These are phyloP conservation scores for Simalia tracyae DNA, from an alignment of 2,797 vertebrate genomes.

Conservation along the genomic window DNA sequence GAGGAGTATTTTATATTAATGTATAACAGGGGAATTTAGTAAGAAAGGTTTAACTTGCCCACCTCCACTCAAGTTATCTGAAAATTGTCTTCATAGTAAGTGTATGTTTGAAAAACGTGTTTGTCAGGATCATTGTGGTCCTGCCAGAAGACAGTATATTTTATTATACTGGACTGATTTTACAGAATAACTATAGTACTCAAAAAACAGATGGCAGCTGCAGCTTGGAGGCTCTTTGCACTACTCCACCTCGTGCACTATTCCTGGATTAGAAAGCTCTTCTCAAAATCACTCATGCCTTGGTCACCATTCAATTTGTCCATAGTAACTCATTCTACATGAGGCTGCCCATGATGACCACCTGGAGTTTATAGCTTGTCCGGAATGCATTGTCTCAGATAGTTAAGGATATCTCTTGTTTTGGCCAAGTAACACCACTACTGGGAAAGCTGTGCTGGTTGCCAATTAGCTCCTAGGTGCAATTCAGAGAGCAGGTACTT, in stretches of 20 bases:
- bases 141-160: background rate
- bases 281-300: background rate
- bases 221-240: background rate
- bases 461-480: background rate
- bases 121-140: background rate
- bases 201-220: background rate
- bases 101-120: background rate
- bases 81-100: slow-evolving; percentile 1
- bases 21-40: background rate
- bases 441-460: background rate
- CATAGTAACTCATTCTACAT: background rate
- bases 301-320: background rate
- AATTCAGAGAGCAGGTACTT: no score
- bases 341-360: background rate
- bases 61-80: background rate
- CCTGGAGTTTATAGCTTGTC: background rate
- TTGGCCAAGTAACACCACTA: background rate
- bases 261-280: background rate
- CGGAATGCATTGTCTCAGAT: background rate
- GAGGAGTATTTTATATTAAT: background rate
- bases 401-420: background rate
- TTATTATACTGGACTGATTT: background rate
- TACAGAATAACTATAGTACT: background rate
- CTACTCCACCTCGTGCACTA: background rate
- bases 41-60: background rate